Conservation (phyloP, 1,140 invertebrate species). For the Drosophila sproati region DNA sequence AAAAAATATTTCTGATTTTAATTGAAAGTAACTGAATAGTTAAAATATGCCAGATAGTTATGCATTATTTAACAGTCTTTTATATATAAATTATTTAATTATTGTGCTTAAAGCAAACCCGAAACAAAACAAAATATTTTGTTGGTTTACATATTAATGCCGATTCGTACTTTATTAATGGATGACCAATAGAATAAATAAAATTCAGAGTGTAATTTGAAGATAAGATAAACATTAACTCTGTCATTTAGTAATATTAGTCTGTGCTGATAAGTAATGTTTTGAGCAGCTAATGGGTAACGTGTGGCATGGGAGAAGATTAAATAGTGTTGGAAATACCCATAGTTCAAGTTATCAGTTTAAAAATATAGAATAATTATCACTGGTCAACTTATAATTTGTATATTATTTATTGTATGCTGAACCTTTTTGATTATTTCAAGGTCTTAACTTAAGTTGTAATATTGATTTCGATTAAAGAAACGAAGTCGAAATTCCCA, state of each 20-base stretch:
- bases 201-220: not conserved
- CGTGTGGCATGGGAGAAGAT: conserved; percentile 60
- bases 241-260: not conserved
- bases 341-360: not conserved
- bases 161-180: not conserved
- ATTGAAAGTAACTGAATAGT: conserved; percentile 12
- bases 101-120: not conserved
- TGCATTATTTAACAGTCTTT: conserved; percentile 20
- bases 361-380: conserved; percentile 13
- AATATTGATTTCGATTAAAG: conserved; percentile 1
- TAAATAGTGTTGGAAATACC: conserved; percentile 3
- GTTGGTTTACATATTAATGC: not conserved
- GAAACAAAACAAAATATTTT: not conserved
- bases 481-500: conserved; percentile 44
- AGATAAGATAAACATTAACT: conserved; percentile 2
- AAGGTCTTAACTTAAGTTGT: not conserved
- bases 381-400: not conserved
- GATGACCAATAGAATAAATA: not conserved
- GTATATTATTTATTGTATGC: conserved; percentile 24
- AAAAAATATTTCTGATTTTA: not conserved
- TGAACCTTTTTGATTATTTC: conserved; percentile 1
- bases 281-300: conserved; percentile 35
- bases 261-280: conserved; percentile 20
- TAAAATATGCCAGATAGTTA: conserved; percentile 12
- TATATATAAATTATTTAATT: conserved; percentile 19